A percentile compares a stretch with the other conserved stretches of the same genome.
Evolutionary conservation across 2,797 vertebrate genomes (phyloP).

Genomic region (Bradypus variegatus): DNA sequence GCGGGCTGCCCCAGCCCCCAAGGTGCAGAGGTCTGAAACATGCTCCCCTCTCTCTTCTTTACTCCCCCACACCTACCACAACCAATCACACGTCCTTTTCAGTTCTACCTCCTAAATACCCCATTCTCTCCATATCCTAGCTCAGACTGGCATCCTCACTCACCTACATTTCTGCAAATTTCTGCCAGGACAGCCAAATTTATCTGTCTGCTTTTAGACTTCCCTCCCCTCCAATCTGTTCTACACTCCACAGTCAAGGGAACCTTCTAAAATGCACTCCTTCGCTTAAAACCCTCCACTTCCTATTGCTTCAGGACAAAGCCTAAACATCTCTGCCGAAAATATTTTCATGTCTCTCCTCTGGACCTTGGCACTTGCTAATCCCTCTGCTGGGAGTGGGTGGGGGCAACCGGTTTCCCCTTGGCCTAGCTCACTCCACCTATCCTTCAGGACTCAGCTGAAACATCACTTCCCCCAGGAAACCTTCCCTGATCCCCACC

Average conservation of each 20-base stretch:
- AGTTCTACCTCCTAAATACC: background rate
- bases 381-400: background rate
- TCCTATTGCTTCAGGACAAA: background rate
- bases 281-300: slow-evolving; percentile 5
- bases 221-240: background rate
- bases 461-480: background rate
- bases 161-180: background rate
- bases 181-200: background rate
- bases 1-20: background rate
- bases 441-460: background rate
- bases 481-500: background rate
- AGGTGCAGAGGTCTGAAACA: background rate
- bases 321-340: background rate
- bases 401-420: background rate
- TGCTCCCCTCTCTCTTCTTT: background rate
- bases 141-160: background rate
- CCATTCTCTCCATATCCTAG: background rate
- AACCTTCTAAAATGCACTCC: background rate
- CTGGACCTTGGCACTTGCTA: background rate
- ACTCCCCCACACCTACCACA: background rate
- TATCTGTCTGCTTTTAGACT: background rate
- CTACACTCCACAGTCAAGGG: background rate
- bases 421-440: background rate
- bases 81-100: background rate
- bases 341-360: background rate